Conservation (phyloP, 2,113 vertebrate genomes). For the Cochlearius cochlearius region DNA sequence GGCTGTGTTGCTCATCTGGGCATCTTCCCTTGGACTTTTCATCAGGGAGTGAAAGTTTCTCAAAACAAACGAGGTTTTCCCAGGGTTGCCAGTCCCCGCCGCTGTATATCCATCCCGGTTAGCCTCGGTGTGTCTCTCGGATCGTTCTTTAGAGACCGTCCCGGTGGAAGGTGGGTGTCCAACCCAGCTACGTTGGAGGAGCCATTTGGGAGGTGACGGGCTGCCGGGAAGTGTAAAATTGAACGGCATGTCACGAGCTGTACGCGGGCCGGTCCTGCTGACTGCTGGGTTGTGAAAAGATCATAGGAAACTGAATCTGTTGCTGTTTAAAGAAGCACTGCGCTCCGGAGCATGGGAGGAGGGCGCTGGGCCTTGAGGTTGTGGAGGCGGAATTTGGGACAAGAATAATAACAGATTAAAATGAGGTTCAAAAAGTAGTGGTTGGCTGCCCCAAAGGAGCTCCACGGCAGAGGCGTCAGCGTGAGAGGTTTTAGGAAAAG, state of each 20-base stretch:
- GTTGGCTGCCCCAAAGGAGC: background rate
- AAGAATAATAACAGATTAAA: background rate
- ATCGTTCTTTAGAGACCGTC: background rate
- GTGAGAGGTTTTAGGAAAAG: background rate
- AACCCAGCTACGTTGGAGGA: background rate
- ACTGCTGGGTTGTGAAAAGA: background rate
- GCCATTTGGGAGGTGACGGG: background rate
- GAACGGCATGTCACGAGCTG: background rate
- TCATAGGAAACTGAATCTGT: background rate
- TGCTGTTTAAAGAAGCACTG: background rate
- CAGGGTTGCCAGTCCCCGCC: background rate
- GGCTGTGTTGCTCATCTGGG: background rate
- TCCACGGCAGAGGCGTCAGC: fast-evolving
- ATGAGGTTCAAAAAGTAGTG: background rate
- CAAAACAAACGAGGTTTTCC: background rate
- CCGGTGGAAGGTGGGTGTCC: background rate
- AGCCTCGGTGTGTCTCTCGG: background rate
- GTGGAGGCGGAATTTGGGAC: background rate
- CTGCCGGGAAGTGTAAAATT: fast-evolving
- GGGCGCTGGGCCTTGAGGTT: background rate
- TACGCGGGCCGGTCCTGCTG: background rate
- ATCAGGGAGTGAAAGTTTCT: background rate
- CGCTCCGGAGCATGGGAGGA: fast-evolving
- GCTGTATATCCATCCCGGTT: background rate
- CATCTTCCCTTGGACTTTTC: background rate